phyloP scores from a whole-genome alignment of 2,113 vertebrate genomes.

The Sphyrna mokarran region DNA sequence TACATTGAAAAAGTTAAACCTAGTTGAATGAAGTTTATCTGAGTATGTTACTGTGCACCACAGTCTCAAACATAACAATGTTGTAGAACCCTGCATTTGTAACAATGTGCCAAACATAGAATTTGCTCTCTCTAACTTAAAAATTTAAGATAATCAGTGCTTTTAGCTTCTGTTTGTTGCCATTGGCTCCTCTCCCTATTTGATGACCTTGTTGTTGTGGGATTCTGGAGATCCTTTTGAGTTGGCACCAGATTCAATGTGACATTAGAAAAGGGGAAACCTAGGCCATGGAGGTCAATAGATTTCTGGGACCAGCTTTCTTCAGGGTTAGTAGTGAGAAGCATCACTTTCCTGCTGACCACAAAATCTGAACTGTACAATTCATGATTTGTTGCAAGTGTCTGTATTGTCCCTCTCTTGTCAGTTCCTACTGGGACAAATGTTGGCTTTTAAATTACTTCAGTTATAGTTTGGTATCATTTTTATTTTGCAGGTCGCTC shows the following conservation, averaged over 20 bases:
- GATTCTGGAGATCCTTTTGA: no score
- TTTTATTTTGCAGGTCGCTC: constrained; percentile 43
- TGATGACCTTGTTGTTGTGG: no score
- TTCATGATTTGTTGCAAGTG: neutral
- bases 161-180: neutral
- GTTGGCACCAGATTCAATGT: no score
- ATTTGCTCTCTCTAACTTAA: neutral
- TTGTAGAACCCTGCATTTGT: neutral
- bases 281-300: neutral
- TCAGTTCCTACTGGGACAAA: neutral
- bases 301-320: neutral
- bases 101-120: neutral
- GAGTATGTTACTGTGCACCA: neutral
- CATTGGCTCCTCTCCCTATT: neutral
- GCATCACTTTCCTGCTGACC: neutral
- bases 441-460: neutral
- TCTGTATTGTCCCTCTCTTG: neutral
- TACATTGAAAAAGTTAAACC: no score
- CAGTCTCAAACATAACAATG: neutral
- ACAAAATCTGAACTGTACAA: neutral
- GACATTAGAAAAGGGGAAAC: neutral
- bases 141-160: neutral
- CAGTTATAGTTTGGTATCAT: neutral
- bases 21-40: no score
- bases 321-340: neutral